Percentiles rank a stretch among this genome's conserved stretches.
These are phyloP conservation scores for Carabus problematicus DNA, from an alignment of 2,888 invertebrate species.

Conservation along the genomic window DNA sequence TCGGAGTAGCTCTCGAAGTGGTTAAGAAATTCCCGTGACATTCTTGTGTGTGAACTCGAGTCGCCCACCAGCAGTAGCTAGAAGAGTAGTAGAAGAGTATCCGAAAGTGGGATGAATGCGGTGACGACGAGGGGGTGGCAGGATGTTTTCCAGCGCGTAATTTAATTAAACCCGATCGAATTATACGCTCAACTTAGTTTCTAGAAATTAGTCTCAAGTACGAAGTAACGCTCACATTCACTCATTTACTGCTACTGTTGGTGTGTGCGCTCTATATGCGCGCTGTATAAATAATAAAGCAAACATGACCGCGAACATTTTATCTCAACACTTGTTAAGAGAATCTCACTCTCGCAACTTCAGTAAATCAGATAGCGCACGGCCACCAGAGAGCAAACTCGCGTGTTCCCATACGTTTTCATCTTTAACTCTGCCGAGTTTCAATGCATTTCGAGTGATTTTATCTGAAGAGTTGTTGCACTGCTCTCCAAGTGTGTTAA, in stretches of 20 bases:
- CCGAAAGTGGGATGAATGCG: constrained; percentile 2
- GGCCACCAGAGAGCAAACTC: too few relatives aligned
- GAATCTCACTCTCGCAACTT: neutral
- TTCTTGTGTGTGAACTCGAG: constrained; percentile 9
- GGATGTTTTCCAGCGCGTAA: constrained; percentile 34
- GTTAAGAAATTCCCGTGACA: constrained; percentile 32
- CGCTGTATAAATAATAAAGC: constrained; percentile 26
- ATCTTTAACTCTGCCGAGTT: too few relatives aligned
- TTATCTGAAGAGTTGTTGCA: too few relatives aligned
- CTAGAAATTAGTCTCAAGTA: constrained; percentile 37
- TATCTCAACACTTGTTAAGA: constrained; percentile 15
- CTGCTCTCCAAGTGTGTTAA: too few relatives aligned
- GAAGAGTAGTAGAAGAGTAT: neutral
- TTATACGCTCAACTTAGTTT: constrained; percentile 41
- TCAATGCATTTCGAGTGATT: too few relatives aligned
- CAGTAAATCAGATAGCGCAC: too few relatives aligned
- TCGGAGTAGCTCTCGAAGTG: neutral
- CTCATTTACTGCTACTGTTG: neutral
- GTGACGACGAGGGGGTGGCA: constrained; percentile 8
- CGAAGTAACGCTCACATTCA: constrained; percentile 31
- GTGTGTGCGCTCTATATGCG: too few relatives aligned
- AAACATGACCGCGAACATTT: constrained; percentile 23
- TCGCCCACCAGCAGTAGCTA: neutral
- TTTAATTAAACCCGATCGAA: constrained; percentile 35
- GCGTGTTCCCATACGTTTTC: too few relatives aligned